These are phyloP conservation scores for Octodonta nipae DNA, from an alignment of 2,888 invertebrate species.

Conservation along the genomic window DNA sequence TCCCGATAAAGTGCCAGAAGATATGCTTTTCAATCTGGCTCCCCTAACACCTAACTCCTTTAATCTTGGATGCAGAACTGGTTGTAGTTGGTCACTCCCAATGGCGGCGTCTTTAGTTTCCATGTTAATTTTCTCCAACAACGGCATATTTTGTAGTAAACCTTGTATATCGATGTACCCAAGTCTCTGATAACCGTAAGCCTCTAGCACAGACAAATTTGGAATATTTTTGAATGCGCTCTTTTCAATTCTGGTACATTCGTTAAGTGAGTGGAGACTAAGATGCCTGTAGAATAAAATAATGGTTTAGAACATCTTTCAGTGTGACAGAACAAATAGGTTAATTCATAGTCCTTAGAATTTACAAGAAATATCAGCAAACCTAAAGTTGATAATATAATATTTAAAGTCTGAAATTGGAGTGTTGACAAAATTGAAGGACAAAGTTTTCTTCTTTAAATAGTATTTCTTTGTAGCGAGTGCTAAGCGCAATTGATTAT, in stretches of 20 bases:
- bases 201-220: conserved; percentile 55
- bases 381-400: too few relatives aligned
- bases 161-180: conserved; percentile 80
- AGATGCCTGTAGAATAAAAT: conserved; percentile 45
- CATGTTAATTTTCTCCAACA: conserved; percentile 63
- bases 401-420: too few relatives aligned
- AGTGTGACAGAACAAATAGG: too few relatives aligned
- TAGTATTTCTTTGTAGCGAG: too few relatives aligned
- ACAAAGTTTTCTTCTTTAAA: too few relatives aligned
- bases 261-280: conserved; percentile 51
- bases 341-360: too few relatives aligned
- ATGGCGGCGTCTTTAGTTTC: conserved; percentile 76
- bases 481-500: too few relatives aligned
- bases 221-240: conserved; percentile 60
- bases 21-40: conserved; percentile 57
- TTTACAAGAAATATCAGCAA: too few relatives aligned
- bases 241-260: conserved; percentile 67
- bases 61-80: conserved; percentile 65
- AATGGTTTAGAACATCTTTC: too few relatives aligned
- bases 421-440: too few relatives aligned
- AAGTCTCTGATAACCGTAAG: conserved; percentile 63
- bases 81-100: conserved; percentile 68
- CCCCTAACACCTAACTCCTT: conserved; percentile 63
- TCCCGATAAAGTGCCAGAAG: conserved; percentile 73
- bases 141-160: conserved; percentile 59